phyloP scores from a whole-genome alignment of 2,888 invertebrate species.

The Luperina nickerlii region DNA sequence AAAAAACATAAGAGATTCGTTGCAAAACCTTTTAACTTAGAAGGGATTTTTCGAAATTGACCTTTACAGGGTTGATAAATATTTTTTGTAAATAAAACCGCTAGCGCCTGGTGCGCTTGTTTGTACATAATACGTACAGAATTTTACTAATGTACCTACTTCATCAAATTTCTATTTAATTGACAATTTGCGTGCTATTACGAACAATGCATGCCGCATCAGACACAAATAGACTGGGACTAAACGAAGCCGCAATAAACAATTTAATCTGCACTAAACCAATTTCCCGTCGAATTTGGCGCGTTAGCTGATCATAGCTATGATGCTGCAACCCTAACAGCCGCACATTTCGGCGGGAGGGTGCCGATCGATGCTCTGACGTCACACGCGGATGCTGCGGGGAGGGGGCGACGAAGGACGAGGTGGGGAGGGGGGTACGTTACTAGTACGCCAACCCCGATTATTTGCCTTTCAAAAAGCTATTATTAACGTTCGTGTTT shows the following conservation, averaged over 20 bases:
- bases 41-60: constrained; percentile 38
- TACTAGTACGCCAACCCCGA: constrained; percentile 74
- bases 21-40: constrained; percentile 48
- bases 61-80: constrained; percentile 54
- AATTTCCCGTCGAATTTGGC: constrained; percentile 64
- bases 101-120: not conserved
- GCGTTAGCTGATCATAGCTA: constrained; percentile 59
- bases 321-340: constrained; percentile 72
- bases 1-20: constrained; percentile 40
- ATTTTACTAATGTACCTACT: not conserved
- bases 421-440: constrained; percentile 62
- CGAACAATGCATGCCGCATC: constrained; percentile 32
- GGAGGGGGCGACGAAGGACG: constrained; percentile 66
- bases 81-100: constrained; percentile 20
- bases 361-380: constrained; percentile 87
- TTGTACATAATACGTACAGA: not conserved
- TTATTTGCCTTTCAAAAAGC: constrained; percentile 78
- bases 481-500: constrained; percentile 77
- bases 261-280: constrained; percentile 59
- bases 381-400: constrained; percentile 84
- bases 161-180: constrained; percentile 10
- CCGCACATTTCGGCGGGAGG: constrained; percentile 77
- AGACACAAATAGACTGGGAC: constrained; percentile 10
- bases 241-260: constrained; percentile 55
- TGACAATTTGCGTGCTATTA: constrained; percentile 26